phyloP scores from a whole-genome alignment of 2,888 invertebrate genomes.

The Matsumyia berberina region DNA sequence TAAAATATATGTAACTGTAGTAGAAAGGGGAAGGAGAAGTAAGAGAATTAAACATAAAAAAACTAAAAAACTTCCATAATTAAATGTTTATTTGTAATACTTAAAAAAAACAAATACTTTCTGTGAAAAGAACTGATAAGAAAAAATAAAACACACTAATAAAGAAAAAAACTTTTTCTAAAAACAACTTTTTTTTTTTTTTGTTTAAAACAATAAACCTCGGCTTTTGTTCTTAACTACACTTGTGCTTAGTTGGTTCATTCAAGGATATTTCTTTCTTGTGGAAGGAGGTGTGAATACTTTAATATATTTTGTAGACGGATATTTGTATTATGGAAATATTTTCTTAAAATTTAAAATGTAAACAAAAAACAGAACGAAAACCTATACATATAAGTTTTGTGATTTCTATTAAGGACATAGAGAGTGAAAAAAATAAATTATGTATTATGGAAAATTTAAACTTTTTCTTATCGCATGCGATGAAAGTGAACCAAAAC shows the following conservation, averaged over 20 bases:
- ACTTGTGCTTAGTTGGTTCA: background rate
- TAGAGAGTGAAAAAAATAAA: conserved; percentile 38
- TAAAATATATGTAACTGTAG: conserved; percentile 71
- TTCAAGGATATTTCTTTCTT: conserved; percentile 11
- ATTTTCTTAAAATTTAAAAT: conserved; percentile 35
- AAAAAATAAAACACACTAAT: conserved; percentile 80
- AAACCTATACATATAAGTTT: conserved; percentile 28
- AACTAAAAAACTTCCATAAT: conserved; percentile 67
- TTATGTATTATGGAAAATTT: conserved; percentile 18
- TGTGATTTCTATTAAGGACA: conserved; percentile 58
- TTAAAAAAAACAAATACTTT: conserved; percentile 56
- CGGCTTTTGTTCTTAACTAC: conserved; percentile 32
- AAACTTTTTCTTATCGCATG: background rate
- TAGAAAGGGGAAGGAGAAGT: conserved; percentile 65
- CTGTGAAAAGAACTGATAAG: conserved; percentile 82
- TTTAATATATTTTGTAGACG: conserved; percentile 10
- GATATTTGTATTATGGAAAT: conserved; percentile 29
- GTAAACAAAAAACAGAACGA: background rate
- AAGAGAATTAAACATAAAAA: conserved; percentile 47
- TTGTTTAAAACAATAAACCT: conserved; percentile 24
- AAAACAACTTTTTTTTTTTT: conserved; percentile 64
- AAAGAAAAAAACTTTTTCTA: conserved; percentile 78
- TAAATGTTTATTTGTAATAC: conserved; percentile 71
- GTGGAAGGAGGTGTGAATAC: conserved; percentile 22
- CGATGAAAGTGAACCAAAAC: too few species aligned